phyloP scores from a whole-genome alignment of 2,888 invertebrate genomes.

The Chrysolina americana region DNA sequence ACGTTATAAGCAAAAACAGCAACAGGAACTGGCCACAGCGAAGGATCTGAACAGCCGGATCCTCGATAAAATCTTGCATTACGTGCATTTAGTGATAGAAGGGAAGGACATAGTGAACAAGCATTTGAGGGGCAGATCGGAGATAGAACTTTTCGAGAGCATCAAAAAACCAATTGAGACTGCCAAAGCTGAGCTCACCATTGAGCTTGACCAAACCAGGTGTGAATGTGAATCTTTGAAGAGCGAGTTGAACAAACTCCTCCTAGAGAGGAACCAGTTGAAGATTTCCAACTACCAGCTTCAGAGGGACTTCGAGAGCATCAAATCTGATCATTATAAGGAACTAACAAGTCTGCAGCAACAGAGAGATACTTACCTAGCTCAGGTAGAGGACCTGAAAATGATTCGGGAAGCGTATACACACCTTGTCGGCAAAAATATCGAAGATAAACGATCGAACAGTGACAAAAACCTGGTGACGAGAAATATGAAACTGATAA shows the following conservation, averaged over 20 bases:
- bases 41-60: neutral
- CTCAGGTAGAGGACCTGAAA: slow-evolving; percentile 59
- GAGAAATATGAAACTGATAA: slow-evolving; percentile 38
- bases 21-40: slow-evolving; percentile 47
- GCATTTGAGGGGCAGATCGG: slow-evolving; percentile 30
- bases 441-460: slow-evolving; percentile 30
- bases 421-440: slow-evolving; percentile 52
- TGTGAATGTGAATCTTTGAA: slow-evolving; percentile 48
- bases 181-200: slow-evolving; percentile 24
- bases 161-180: slow-evolving; percentile 41
- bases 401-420: slow-evolving; percentile 56
- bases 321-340: slow-evolving; percentile 36
- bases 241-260: slow-evolving; percentile 41
- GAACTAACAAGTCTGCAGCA: slow-evolving; percentile 41
- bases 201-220: slow-evolving; percentile 40
- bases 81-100: slow-evolving; percentile 43
- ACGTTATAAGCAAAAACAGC: slow-evolving; percentile 54
- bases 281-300: slow-evolving; percentile 38
- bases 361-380: slow-evolving; percentile 51
- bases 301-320: slow-evolving; percentile 30
- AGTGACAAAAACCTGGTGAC: slow-evolving; percentile 41
- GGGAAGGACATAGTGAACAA: slow-evolving; percentile 26
- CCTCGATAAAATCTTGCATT: slow-evolving; percentile 27
- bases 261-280: slow-evolving; percentile 50
- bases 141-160: slow-evolving; percentile 26